These are phyloP conservation scores for Jacana jacana DNA, from an alignment of 2,113 vertebrate genomes.

Conservation along the genomic window DNA sequence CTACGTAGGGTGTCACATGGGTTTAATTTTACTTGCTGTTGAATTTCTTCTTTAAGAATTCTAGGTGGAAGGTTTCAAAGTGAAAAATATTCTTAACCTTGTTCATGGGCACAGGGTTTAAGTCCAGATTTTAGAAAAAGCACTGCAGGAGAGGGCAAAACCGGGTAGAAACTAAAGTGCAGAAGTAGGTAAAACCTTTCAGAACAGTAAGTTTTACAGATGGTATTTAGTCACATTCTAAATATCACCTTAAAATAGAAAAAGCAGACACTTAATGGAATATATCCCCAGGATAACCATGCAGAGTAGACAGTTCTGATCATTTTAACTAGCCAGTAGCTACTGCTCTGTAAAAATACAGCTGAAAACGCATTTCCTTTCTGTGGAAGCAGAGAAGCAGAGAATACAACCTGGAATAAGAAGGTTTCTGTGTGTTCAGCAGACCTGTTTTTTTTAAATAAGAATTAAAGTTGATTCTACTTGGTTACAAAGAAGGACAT, in stretches of 20 bases:
- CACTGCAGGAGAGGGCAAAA: not conserved
- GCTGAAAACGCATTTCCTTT: constrained; percentile 20
- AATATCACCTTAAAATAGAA: constrained; percentile 18
- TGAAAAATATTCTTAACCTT: not conserved
- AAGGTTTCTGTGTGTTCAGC: not conserved
- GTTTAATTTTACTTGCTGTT: not conserved
- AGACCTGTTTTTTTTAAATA: not conserved
- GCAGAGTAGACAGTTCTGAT: not conserved
- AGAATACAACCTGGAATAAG: not conserved
- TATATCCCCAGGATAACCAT: constrained; percentile 8
- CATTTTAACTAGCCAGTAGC: constrained; percentile 16
- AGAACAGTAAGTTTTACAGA: not conserved
- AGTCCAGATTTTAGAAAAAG: not conserved
- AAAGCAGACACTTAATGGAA: constrained; percentile 2
- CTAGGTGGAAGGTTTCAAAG: not conserved
- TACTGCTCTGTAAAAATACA: constrained; percentile 27
- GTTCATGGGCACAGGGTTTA: not conserved
- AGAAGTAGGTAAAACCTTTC: not conserved
- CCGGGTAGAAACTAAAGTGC: not conserved
- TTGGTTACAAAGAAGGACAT: not conserved
- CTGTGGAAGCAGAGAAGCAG: not conserved
- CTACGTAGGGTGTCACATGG: not conserved
- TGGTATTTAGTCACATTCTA: not conserved
- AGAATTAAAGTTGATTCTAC: not conserved
- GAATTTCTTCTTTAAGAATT: not conserved